Percentiles rank a stretch among this genome's conserved stretches.
phyloP scores from a whole-genome alignment of 2,888 invertebrate genomes.

The Eucriotettix oculatus region DNA sequence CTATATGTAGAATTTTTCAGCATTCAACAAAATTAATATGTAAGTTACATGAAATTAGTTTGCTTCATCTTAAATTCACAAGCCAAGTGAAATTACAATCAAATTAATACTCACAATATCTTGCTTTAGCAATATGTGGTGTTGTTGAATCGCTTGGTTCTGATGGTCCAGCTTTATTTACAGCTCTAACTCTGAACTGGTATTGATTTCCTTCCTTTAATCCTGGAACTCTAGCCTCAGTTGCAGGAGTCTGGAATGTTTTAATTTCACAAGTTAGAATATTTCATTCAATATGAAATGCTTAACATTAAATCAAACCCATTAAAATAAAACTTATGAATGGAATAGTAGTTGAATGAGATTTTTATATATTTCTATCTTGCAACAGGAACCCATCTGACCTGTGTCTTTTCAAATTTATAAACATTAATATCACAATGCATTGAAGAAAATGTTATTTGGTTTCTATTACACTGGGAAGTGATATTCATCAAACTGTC shows the following conservation, averaged over 20 bases:
- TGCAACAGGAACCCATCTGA: too few relatives aligned
- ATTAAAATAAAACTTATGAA: too few relatives aligned
- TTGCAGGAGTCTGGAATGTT: conserved; percentile 43
- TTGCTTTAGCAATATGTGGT: conserved; percentile 72
- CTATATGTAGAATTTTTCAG: neutral
- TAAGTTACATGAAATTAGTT: neutral
- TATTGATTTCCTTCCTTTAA: conserved; percentile 82
- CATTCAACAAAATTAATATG: neutral
- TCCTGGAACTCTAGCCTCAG: conserved; percentile 69
- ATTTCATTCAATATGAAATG: too few relatives aligned
- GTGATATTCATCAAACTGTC: neutral
- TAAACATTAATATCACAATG: too few relatives aligned
- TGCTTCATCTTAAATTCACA: neutral
- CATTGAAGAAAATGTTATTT: neutral
- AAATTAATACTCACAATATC: conserved; percentile 51
- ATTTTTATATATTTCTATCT: too few relatives aligned
- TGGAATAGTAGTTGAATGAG: too few relatives aligned
- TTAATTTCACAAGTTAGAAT: too few relatives aligned
- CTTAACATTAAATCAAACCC: too few relatives aligned
- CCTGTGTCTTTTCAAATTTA: too few relatives aligned
- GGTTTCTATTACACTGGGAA: neutral
- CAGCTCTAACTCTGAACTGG: conserved; percentile 87
- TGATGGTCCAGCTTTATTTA: conserved; percentile 87
- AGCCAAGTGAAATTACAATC: neutral
- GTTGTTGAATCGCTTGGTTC: conserved; percentile 82